Percentiles rank a stretch among this genome's conserved stretches.
Conservation (phyloP, 2,113 vertebrate genomes). For the Centropristis striata region DNA sequence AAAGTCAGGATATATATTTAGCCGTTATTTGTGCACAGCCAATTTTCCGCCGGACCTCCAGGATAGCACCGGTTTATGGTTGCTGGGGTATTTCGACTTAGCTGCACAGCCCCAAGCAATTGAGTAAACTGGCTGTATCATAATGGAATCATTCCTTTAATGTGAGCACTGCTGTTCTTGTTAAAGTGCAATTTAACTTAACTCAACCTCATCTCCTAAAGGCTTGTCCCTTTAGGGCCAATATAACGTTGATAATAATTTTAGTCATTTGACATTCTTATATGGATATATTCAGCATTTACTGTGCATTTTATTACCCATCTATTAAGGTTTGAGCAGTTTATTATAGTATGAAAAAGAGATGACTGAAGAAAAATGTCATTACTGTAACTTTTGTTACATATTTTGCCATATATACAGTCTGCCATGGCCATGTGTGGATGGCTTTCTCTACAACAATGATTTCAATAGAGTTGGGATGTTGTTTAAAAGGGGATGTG, state of each 20-base stretch:
- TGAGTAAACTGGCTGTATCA: neutral
- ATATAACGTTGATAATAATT: neutral
- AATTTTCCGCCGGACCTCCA: conserved; percentile 44
- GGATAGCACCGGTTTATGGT: neutral
- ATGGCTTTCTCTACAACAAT: no score
- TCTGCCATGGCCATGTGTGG: no score
- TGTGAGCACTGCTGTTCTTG: neutral
- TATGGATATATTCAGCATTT: neutral
- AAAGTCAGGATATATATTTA: conserved; percentile 19
- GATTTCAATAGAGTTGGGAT: no score
- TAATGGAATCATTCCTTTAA: conserved; percentile 39
- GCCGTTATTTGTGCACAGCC: conserved; percentile 30
- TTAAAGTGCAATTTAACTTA: conserved; percentile 4
- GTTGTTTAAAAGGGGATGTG: no score
- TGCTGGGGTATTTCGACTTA: conserved; percentile 22
- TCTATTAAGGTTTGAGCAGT: neutral
- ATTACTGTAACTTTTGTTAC: no score
- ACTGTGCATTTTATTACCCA: neutral
- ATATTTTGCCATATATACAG: no score
- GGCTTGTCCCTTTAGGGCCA: neutral
- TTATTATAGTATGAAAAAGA: neutral
- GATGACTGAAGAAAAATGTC: no score
- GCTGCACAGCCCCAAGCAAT: neutral
- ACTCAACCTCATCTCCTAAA: neutral
- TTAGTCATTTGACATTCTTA: neutral